Conservation (phyloP, 2,888 invertebrate species). For the Leptopilina syphax region DNA sequence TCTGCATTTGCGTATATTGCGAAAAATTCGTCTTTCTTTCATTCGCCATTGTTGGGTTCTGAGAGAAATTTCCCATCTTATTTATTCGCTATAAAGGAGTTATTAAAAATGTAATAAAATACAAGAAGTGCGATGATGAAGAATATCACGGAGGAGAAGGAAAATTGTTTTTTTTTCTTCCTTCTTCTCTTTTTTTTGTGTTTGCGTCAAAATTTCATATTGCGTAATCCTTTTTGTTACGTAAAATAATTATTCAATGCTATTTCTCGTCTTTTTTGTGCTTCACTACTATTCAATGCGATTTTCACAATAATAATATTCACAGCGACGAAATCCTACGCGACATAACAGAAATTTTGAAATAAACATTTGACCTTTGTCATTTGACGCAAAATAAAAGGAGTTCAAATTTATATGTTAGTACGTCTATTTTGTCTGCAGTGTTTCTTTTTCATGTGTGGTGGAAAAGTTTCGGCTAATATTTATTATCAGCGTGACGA, state of each 20-base stretch:
- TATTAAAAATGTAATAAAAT: slow-evolving; percentile 7
- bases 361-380: no score
- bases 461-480: no score
- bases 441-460: no score
- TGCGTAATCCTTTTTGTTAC: slow-evolving; percentile 12
- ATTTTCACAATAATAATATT: no score
- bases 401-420: no score
- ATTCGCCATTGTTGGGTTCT: neutral
- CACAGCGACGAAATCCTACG: no score
- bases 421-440: no score
- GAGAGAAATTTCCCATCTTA: neutral
- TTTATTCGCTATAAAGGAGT: neutral
- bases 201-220: slow-evolving; percentile 5
- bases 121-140: neutral
- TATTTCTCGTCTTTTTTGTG: neutral
- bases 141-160: neutral
- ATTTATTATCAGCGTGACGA: no score
- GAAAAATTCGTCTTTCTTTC: neutral
- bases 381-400: no score
- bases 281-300: neutral
- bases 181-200: neutral
- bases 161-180: neutral
- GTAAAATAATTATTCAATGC: slow-evolving; percentile 26
- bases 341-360: no score
- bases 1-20: neutral